Percentiles rank a stretch among this genome's conserved stretches.
Evolutionary conservation across 2,888 invertebrate genomes (phyloP).

Genomic region (Neria commutata): DNA sequence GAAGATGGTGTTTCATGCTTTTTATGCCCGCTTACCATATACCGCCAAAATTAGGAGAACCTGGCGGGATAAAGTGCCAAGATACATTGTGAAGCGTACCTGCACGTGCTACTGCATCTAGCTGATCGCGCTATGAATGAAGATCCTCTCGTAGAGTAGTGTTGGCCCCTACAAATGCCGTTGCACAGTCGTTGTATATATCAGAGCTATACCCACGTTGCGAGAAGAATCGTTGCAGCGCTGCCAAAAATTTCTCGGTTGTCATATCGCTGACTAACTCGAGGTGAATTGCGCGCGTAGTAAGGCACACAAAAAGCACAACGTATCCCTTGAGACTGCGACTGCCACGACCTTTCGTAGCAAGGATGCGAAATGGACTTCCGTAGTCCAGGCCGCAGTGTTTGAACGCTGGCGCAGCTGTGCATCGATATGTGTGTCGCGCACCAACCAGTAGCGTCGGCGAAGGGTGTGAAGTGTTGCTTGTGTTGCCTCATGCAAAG

Average conservation of each 20-base stretch:
- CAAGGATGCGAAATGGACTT: constrained; percentile 12
- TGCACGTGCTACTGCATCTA: not conserved
- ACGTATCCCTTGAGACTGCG: constrained; percentile 13
- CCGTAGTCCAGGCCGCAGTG: constrained; percentile 14
- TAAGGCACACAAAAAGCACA: constrained; percentile 18
- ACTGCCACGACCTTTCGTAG: constrained; percentile 9
- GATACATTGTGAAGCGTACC: constrained; percentile 5
- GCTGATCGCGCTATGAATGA: not conserved
- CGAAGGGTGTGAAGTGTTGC: too few species aligned
- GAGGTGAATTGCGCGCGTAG: constrained; percentile 18
- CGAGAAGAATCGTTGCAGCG: constrained; percentile 9
- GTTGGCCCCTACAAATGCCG: too few species aligned
- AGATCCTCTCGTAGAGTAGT: not conserved
- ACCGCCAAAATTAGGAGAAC: constrained; percentile 20
- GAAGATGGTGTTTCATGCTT: constrained; percentile 14
- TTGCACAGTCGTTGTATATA: constrained; percentile 14
- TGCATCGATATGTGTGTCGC: not conserved
- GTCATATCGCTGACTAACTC: constrained; percentile 20
- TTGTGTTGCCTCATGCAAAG: too few species aligned
- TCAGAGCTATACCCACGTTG: constrained; percentile 9
- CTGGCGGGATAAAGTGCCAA: constrained; percentile 14
- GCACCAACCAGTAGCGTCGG: too few species aligned
- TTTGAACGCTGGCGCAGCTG: not conserved
- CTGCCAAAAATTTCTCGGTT: constrained; percentile 16
- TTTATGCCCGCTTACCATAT: constrained; percentile 10